These are phyloP conservation scores for Ciconia maguari DNA, from an alignment of 2,113 vertebrate genomes.

Conservation along the genomic window DNA sequence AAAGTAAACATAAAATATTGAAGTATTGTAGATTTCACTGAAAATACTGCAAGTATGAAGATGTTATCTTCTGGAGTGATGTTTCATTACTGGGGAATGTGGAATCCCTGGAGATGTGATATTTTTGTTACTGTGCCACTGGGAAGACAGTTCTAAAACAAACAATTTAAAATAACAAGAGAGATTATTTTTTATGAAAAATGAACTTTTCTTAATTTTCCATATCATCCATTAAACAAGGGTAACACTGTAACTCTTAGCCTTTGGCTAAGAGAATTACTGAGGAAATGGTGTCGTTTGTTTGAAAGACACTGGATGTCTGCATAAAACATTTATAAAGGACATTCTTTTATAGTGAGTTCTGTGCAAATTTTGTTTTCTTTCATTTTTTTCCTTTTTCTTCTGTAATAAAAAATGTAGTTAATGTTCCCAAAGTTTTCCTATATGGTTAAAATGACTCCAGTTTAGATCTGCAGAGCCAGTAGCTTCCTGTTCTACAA, in stretches of 20 bases:
- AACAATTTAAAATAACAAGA: background rate
- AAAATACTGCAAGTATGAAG: background rate
- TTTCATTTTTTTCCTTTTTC: background rate
- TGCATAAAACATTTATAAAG: background rate
- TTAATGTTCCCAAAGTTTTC: background rate
- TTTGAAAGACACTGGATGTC: background rate
- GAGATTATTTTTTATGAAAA: background rate
- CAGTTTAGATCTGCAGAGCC: background rate
- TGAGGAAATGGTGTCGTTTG: background rate
- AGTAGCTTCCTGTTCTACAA: background rate
- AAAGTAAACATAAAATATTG: constrained; percentile 10
- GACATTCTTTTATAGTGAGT: background rate
- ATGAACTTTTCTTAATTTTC: background rate
- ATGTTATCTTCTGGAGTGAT: background rate
- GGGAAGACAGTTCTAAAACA: background rate
- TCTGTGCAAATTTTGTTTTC: background rate
- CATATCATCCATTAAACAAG: background rate
- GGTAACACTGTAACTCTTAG: background rate
- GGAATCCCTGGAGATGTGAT: background rate
- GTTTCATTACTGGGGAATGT: background rate
- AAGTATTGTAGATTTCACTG: background rate
- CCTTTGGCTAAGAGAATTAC: background rate
- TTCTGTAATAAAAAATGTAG: background rate
- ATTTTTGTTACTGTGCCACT: background rate
- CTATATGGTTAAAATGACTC: background rate